Evolutionary conservation across 2,113 vertebrate species (phyloP), one percentile per base, ranked within the genome.

Genomic region (Hippolais icterina): DNA sequence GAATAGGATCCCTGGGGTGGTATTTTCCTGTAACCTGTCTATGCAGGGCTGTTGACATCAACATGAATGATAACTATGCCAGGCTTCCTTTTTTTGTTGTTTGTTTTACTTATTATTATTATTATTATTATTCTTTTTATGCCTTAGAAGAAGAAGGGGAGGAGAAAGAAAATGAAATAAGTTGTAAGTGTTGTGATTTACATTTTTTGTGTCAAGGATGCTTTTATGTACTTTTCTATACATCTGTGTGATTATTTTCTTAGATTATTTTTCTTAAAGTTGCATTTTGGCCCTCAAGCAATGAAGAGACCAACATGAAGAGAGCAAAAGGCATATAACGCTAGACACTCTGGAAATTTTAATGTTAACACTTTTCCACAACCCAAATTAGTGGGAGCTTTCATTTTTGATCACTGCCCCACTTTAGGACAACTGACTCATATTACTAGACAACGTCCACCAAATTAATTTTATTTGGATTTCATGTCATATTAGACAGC

Each of bases 11-110:
- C 97, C 95, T 69, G 95, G 96, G 46, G 97, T 97, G 94, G 93
- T 97, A 95, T 97, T 98, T 98, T 97, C 97, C 96, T 95, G 97
- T 98, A 97, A 95, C 98, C 98, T 97, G 97, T 97, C 97, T 98
- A 77, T 97, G 96, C 59, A 90, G 94, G 93, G 97, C 96, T 97
- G 97, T 97, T 97, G 98, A 96, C 97, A 97, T 96, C 97, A 97
- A 97, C 97, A 96, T 93, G 96, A 98, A 93, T 93, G 97, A 97
- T 89, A 94, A 96, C 97, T 49, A 83, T 94, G 93, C 96, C 92
- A 83, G 93, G 7, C 68, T 95, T 91, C 70, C 19, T 63, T 74
- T 83, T 83, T 83, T 41, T 21, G 20, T 68, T 37, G 19, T 71
- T 88, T 90, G 8, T 77, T 93, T 96, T 92, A 37, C 15, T 47